phyloP scores from a whole-genome alignment of 2,888 invertebrate genomes.

The Clivina fossor region DNA sequence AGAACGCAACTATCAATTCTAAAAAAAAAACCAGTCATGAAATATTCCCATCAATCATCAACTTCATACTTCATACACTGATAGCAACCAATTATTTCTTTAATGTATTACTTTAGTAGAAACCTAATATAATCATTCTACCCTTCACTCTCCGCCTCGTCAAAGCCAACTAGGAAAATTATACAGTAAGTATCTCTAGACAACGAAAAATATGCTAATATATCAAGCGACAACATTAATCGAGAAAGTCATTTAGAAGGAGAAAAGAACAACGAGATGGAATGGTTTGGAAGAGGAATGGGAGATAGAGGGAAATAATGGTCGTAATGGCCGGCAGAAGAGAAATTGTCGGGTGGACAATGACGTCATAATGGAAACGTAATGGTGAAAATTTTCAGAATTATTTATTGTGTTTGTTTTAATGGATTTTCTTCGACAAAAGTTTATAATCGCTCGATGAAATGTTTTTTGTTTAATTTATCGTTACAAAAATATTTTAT shows the following conservation, averaged over 20 bases:
- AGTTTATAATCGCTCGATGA: no score
- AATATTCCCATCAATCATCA: slow-evolving; percentile 27
- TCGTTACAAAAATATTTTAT: no score
- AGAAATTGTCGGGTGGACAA: slow-evolving; percentile 1
- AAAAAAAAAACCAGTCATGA: slow-evolving; percentile 17
- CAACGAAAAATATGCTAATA: slow-evolving; percentile 33
- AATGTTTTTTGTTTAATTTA: no score
- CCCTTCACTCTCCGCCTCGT: slow-evolving; percentile 11
- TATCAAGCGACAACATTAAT: slow-evolving; percentile 30
- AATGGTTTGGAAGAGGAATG: not conserved
- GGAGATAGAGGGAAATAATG: not conserved
- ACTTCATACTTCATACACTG: slow-evolving; percentile 11
- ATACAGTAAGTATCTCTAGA: slow-evolving; percentile 27
- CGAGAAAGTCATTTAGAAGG: slow-evolving; percentile 31
- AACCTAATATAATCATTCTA: slow-evolving; percentile 15
- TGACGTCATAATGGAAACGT: slow-evolving; percentile 30
- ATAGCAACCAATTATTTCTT: slow-evolving; percentile 32
- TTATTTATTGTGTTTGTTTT: no score
- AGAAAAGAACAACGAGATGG: no score
- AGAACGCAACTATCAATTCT: no score
- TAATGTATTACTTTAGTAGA: slow-evolving; percentile 28
- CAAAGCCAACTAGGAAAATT: slow-evolving; percentile 32
- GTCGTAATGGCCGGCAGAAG: not conserved
- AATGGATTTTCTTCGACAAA: no score
- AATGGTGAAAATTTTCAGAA: slow-evolving; percentile 19